phyloP scores from a whole-genome alignment of 2,113 vertebrate species.

The Strix aluco region DNA sequence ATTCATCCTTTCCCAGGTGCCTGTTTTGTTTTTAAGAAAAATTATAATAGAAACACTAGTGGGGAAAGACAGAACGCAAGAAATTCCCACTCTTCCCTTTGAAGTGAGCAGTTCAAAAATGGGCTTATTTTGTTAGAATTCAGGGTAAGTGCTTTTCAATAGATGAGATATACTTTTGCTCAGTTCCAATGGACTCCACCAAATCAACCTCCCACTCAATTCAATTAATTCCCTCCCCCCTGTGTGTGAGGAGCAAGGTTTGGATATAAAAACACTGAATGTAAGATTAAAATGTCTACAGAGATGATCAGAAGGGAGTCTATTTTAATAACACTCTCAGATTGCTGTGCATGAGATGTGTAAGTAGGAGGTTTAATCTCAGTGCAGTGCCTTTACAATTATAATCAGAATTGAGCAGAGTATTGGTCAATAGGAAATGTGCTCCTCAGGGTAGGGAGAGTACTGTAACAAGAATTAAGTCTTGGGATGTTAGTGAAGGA shows the following conservation, averaged over 20 bases:
- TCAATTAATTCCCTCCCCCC: constrained; percentile 67
- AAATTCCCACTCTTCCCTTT: constrained; percentile 53
- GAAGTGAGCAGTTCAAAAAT: constrained; percentile 46
- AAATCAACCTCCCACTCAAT: constrained; percentile 70
- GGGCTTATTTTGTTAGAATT: constrained; percentile 66
- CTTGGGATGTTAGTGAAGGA: constrained; percentile 24
- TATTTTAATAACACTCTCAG: constrained; percentile 69
- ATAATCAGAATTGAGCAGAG: constrained; percentile 69
- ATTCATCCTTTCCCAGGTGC: constrained; percentile 23
- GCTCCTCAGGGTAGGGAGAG: constrained; percentile 37
- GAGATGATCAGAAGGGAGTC: constrained; percentile 67
- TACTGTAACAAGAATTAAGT: constrained; percentile 61
- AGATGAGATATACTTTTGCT: constrained; percentile 46
- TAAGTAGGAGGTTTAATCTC: constrained; percentile 64
- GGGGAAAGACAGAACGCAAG: constrained; percentile 16
- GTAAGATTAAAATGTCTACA: constrained; percentile 64
- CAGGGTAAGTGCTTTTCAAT: constrained; percentile 51
- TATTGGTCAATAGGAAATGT: constrained; percentile 60
- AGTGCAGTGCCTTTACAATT: constrained; percentile 63
- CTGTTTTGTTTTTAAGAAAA: constrained; percentile 40
- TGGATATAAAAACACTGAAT: constrained; percentile 68
- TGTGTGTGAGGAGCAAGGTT: constrained; percentile 53
- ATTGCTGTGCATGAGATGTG: constrained; percentile 52
- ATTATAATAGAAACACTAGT: constrained; percentile 22
- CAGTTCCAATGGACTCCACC: constrained; percentile 36